Conservation (phyloP, 1,140 invertebrate genomes). For the Hestina assimilis region DNA sequence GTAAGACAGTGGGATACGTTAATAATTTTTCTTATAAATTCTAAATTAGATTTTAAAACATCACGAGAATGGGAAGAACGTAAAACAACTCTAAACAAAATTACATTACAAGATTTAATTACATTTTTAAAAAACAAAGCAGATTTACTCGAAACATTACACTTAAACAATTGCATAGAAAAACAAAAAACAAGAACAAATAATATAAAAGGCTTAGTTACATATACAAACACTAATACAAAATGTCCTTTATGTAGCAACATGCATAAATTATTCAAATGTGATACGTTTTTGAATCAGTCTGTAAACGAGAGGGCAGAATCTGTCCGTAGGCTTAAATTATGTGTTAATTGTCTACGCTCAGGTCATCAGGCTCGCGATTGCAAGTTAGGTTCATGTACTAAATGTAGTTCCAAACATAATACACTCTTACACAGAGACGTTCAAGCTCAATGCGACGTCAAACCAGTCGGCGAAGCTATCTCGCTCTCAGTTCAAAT, state of each 20-base stretch:
- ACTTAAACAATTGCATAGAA: not conserved
- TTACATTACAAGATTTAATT: constrained; percentile 14
- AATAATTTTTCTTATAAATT: constrained; percentile 19
- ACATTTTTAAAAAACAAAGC: constrained; percentile 18
- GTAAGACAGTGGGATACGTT: constrained; percentile 24
- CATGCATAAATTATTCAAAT: constrained; percentile 2
- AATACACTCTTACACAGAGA: not conserved
- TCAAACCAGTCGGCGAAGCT: not conserved
- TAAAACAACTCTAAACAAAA: not conserved
- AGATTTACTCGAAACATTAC: constrained; percentile 17
- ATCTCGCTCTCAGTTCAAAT: no score
- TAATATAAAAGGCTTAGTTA: not conserved
- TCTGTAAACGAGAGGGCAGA: not conserved
- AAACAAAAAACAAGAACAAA: not conserved
- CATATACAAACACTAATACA: constrained; percentile 2
- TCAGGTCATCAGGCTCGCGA: constrained; percentile 1
- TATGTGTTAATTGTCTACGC: constrained; percentile 3
- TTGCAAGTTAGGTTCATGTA: not conserved
- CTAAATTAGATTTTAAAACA: constrained; percentile 17
- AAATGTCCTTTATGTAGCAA: constrained; percentile 3
- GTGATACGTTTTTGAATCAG: constrained; percentile 5
- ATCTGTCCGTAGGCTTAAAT: constrained; percentile 5
- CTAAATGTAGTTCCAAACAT: not conserved
- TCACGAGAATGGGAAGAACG: constrained; percentile 22
- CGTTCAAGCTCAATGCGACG: not conserved